Evolutionary conservation across 2,113 vertebrate species (phyloP), one percentile per base, ranked within the genome.

Genomic region (Dolichotis patagonum): DNA sequence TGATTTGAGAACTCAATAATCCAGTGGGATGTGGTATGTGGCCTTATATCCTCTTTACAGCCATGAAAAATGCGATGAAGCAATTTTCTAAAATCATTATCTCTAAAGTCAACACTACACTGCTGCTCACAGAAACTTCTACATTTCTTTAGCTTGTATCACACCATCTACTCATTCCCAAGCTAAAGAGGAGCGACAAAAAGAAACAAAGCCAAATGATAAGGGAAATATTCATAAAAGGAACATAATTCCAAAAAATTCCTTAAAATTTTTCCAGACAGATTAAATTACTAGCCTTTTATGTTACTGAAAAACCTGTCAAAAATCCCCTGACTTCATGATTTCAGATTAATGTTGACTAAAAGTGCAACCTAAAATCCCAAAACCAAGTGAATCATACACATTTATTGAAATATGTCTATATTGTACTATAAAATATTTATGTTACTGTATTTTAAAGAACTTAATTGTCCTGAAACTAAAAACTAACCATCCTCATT

Each of bases 291-390:
- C 43, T 65, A 85, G 46, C 10, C 63, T 84, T 49, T 62, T 82
- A 85, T 16, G 56, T 65, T 94, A 83, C 85, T 9, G 20, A 10
- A 43, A 94, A 92, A 80, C 5, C n/a, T 94, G 71, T 30, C 46
- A 56, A 75, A 90, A 24, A 89, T 28, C 77, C 30, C 9, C 58
- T 95, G 52, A 93, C 16, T 97, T 89, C 89, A 92, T 87, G 56
- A 84, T 56, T 84, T 88, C 17, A 84, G 75, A 86, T 38, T 96
- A 94, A 78, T 92, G 19, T 41, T 83, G 43, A 96, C 20, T 43
- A 93, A 89, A 96, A 95, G 38, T n/a, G 30, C 26, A 96, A 93
- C 9, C 32, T 95, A 91, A 93, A 91, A 46, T 38, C 12, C 9
- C 32, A 87, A 92, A 91, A 60, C 52, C 65, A 91, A 41, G 28